Evolutionary conservation across 2,113 vertebrate genomes (phyloP).

Genomic region (Spilogale gracilis): DNA sequence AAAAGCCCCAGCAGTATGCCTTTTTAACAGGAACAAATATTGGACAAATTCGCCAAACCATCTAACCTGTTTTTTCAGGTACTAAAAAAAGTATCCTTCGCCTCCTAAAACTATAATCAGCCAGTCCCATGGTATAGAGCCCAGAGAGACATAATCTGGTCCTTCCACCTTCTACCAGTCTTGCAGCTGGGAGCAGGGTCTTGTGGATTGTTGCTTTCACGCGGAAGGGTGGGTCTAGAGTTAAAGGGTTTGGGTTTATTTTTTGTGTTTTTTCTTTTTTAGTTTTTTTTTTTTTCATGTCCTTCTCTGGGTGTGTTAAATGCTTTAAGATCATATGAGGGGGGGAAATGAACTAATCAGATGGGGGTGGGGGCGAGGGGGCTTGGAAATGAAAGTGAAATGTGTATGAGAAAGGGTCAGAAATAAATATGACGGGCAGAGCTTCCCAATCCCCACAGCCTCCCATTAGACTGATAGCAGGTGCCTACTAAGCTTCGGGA

Average conservation of each 20-base stretch:
- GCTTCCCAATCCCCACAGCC: background rate
- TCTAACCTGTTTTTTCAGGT: background rate
- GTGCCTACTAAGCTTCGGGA: background rate
- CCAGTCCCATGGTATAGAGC: background rate
- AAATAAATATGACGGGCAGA: background rate
- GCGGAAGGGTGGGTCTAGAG: background rate
- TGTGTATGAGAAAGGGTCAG: background rate
- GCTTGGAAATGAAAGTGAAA: background rate
- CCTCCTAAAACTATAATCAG: background rate
- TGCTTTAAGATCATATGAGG: background rate
- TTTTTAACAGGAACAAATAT: background rate
- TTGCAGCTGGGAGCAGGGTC: background rate
- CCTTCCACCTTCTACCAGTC: background rate
- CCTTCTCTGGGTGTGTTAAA: slow-evolving; percentile 2
- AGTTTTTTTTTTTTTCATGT: no score
- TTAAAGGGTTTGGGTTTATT: background rate
- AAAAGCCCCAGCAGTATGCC: background rate
- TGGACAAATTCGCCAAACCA: background rate
- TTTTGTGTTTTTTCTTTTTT: no score
- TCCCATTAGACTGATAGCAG: background rate
- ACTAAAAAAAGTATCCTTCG: background rate
- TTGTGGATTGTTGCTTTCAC: background rate
- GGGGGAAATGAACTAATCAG: background rate
- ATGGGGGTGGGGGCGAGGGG: background rate
- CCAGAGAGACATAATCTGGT: background rate